A percentile compares a stretch with the other conserved stretches of the same genome.
Evolutionary conservation across 2,797 vertebrate genomes (phyloP).

Genomic region (Chaetodon trifasciatus): DNA sequence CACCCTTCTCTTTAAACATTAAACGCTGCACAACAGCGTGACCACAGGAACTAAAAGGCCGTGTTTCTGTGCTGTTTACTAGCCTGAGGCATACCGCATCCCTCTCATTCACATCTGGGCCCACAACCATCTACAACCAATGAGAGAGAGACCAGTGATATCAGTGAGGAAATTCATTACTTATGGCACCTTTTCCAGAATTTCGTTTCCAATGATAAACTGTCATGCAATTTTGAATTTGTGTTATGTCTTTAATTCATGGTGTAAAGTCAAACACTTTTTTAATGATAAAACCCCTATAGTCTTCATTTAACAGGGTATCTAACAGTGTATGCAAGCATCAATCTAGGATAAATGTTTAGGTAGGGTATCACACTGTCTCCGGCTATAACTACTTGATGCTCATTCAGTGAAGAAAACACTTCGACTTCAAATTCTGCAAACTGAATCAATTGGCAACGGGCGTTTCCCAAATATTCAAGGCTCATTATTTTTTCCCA

Average conservation of each 20-base stretch:
- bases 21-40: constrained; percentile 78
- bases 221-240: background rate
- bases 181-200: constrained; percentile 30
- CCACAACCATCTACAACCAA: constrained; percentile 60
- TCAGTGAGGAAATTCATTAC: constrained; percentile 53
- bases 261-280: background rate
- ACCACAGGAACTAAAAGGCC: constrained; percentile 81
- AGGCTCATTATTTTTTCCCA: background rate
- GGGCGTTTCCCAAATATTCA: background rate
- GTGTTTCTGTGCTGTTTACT: constrained; percentile 80
- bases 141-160: constrained; percentile 60
- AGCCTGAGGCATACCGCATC: constrained; percentile 74
- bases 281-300: background rate
- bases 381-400: background rate
- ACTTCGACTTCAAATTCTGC: background rate
- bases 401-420: background rate
- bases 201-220: constrained; percentile 13
- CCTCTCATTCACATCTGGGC: constrained; percentile 72
- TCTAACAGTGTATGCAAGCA: background rate
- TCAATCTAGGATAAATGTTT: background rate
- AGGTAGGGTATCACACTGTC: background rate
- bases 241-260: background rate
- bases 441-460: background rate
- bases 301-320: background rate
- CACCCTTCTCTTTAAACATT: constrained; percentile 88